Percentiles rank a stretch among this genome's conserved stretches.
Evolutionary conservation across 92 coral and sea anemone genomes (phyloP).

Genomic region (Scolanthus callimorphus): DNA sequence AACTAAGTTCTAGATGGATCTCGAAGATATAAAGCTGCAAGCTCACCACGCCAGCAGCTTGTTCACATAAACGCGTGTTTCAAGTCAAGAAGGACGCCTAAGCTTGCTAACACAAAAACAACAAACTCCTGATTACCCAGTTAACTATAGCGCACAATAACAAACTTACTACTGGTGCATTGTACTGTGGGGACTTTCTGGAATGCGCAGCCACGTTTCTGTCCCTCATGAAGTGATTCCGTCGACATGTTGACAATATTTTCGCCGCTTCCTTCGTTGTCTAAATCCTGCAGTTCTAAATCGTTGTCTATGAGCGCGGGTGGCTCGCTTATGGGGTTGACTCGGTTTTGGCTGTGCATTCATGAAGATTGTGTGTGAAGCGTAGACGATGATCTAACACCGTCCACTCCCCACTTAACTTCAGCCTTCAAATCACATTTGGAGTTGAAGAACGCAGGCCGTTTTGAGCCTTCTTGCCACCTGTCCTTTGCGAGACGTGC

Average conservation of each 20-base stretch:
- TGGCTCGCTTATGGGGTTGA: slow-evolving; percentile 10
- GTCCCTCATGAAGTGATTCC: slow-evolving; percentile 13
- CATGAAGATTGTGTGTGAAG: slow-evolving; percentile 6
- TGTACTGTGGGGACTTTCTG: slow-evolving; percentile 19
- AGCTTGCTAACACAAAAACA: too few species aligned
- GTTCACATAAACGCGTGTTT: too few species aligned
- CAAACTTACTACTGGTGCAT: slow-evolving; percentile 30
- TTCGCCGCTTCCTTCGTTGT: background rate
- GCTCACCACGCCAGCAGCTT: too few species aligned
- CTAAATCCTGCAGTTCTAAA: background rate
- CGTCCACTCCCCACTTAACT: slow-evolving; percentile 27
- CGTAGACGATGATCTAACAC: slow-evolving; percentile 39
- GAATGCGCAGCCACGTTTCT: slow-evolving; percentile 14
- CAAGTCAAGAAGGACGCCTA: too few species aligned
- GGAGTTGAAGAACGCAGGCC: background rate
- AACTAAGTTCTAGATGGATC: too few species aligned
- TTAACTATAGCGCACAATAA: background rate
- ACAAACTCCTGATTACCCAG: too few species aligned
- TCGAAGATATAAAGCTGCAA: too few species aligned
- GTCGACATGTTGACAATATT: slow-evolving; percentile 7
- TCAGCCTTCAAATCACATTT: slow-evolving; percentile 8
- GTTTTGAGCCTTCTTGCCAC: slow-evolving; percentile 7
- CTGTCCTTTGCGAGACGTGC: slow-evolving; percentile 8
- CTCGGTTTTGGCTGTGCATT: slow-evolving; percentile 31
- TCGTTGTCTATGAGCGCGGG: background rate